Conservation (phyloP, 2,113 vertebrate species). For the Nesogale talazaci region DNA sequence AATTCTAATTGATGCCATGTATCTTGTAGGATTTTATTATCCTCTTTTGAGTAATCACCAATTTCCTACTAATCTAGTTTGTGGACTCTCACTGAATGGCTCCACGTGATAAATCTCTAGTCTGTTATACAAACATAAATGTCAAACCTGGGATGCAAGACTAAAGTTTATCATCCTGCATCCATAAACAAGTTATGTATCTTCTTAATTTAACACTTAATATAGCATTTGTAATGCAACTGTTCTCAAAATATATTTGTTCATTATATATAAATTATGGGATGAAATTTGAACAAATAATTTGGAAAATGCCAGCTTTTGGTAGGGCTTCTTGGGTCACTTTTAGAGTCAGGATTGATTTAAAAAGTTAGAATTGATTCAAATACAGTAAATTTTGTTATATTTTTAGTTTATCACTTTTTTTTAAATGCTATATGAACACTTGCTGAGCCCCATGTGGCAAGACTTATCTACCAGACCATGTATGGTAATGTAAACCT, state of each 20-base stretch:
- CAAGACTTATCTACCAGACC: too few species aligned
- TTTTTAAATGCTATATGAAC: too few species aligned
- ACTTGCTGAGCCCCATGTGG: too few species aligned
- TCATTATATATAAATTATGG: background rate
- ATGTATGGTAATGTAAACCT: too few species aligned
- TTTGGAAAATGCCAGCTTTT: background rate
- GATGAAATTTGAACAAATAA: background rate
- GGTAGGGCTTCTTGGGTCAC: too few species aligned
- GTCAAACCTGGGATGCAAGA: background rate
- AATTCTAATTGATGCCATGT: background rate
- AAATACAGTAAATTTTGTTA: too few species aligned
- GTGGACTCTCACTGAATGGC: background rate
- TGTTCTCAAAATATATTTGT: background rate
- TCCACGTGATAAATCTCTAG: background rate
- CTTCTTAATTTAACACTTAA: background rate
- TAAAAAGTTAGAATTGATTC: too few species aligned
- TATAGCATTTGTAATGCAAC: background rate
- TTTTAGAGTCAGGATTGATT: too few species aligned
- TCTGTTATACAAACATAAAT: background rate
- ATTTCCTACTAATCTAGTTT: background rate
- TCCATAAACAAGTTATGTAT: background rate
- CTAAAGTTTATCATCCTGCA: background rate
- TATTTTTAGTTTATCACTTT: too few species aligned
- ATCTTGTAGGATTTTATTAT: background rate
- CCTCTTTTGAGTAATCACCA: background rate